Conservation (phyloP, 2,888 invertebrate species). For the Drosophila anceps region DNA sequence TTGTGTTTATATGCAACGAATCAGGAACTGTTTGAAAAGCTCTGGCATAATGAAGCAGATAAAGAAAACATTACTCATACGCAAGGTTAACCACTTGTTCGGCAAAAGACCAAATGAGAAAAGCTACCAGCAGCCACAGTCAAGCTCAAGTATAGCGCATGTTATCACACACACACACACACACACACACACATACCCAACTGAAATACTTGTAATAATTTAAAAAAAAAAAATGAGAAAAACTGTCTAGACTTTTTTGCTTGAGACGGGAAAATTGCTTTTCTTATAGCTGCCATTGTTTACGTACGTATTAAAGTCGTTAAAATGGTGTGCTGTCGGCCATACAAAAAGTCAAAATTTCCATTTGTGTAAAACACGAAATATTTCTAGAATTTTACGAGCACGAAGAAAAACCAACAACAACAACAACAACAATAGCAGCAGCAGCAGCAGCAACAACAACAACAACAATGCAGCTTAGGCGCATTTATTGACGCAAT, state of each 20-base stretch:
- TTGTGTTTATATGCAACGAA: slow-evolving; percentile 8
- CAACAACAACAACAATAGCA: slow-evolving; percentile 27
- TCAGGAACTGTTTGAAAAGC: slow-evolving; percentile 45
- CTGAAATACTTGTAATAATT: slow-evolving; percentile 46
- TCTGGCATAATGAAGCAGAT: slow-evolving; percentile 2
- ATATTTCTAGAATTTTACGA: slow-evolving; percentile 65
- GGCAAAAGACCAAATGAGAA: slow-evolving; percentile 2
- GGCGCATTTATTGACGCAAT: slow-evolving; percentile 76
- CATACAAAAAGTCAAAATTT: slow-evolving; percentile 50
- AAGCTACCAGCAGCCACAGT: background rate
- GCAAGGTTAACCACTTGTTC: slow-evolving; percentile 73
- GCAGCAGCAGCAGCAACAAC: no score
- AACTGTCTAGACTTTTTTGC: slow-evolving; percentile 50
- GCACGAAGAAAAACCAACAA: slow-evolving; percentile 13
- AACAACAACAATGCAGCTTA: slow-evolving; percentile 41
- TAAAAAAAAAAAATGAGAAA: slow-evolving; percentile 19
- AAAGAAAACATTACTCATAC: slow-evolving; percentile 69
- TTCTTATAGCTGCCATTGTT: slow-evolving; percentile 41
- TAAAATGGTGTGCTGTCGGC: slow-evolving; percentile 53
- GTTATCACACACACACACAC: slow-evolving; percentile 4
- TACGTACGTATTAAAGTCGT: slow-evolving; percentile 61
- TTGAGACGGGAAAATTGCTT: slow-evolving; percentile 38
- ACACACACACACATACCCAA: no score
- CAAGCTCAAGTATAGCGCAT: slow-evolving; percentile 10
- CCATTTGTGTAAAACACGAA: slow-evolving; percentile 48